Base-by-base conservation (phyloP, 2,888 invertebrate genomes). In the Reticulitermes lucifugus region DNA sequence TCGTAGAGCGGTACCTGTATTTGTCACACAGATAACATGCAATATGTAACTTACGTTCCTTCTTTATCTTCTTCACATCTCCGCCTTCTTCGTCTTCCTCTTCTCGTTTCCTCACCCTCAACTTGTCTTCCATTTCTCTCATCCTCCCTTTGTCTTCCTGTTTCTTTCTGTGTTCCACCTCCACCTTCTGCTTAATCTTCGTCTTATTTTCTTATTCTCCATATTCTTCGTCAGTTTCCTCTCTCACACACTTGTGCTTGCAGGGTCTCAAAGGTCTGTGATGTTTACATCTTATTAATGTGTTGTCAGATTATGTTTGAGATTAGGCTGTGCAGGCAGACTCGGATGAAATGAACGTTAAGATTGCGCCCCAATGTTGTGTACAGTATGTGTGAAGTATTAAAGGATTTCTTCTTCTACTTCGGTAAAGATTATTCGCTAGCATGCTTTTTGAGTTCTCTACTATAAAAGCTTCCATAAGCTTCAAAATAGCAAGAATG, bases 401-500 rank as follows among this genome's bases (percentile, higher is more conserved):
- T 77, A 77, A 77, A 77, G 77, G 77, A 22, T 77, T 77, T 46
- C 77, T 77, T 75, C 75, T 75, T 77, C 77, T 77, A 7, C 77
- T 77, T 46, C 77, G 46, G 43, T 46, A 46, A 77, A 77, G 77
- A 77, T 77, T 77, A 77, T 77, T 77, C 43, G 43, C 77, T 77
- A n/a, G 77, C 46, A 77, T 46, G 77, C 22, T 77, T 77, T 77
- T 77, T 77, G 43, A 77, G 43, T 77, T 77, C 77, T 25, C 46
- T n/a, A n/a, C 77, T 46, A 41, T 77, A 51, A 73, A 73, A 77
- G 77, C 77, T 77, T 77, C 77, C 73, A 46, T 77, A 46, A 77
- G 77, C 77, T 77, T 77, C 43, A 46, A 77, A 77, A 77, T 77
- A 77, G 77, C 46, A 43, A 10, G 77, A 41, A 46, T 77, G 77